These are phyloP conservation scores for Lordiphosa mommai DNA, from an alignment of 1,140 invertebrate genomes.

Conservation along the genomic window DNA sequence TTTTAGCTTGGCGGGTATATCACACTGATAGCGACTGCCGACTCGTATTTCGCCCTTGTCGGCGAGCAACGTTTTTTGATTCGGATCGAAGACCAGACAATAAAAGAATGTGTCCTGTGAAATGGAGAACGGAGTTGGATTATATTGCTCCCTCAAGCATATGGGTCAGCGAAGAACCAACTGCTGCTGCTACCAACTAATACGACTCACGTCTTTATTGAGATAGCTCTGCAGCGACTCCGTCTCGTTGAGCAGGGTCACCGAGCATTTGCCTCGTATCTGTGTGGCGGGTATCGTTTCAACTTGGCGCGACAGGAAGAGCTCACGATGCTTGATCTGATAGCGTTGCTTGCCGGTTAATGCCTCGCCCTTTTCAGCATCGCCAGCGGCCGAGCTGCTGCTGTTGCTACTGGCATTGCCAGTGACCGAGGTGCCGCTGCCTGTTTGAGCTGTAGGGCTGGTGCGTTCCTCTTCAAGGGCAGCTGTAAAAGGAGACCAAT, in stretches of 20 bases:
- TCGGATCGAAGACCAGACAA: constrained; percentile 99
- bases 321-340: constrained; percentile 97
- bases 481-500: constrained; percentile 44
- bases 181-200: constrained; percentile 28
- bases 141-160: not conserved
- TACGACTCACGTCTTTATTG: constrained; percentile 92
- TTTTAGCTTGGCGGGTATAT: constrained; percentile 87
- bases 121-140: not conserved
- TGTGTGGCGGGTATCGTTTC: constrained; percentile 98
- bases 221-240: constrained; percentile 97
- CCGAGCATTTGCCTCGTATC: constrained; percentile 99
- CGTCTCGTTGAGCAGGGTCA: constrained; percentile 98
- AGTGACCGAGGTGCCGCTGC: constrained; percentile 14
- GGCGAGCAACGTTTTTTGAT: constrained; percentile 98
- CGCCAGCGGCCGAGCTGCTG: constrained; percentile 34
- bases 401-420: constrained; percentile 40
- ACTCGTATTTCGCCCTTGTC: constrained; percentile 97
- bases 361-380: constrained; percentile 68
- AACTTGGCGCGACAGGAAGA: constrained; percentile 98
- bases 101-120: constrained; percentile 98
- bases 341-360: constrained; percentile 90
- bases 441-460: constrained; percentile 59
- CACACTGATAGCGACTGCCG: constrained; percentile 97
- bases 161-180: not conserved
- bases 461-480: constrained; percentile 81